Conservation (phyloP, 1,140 invertebrate species). For the Hestina assimilis region DNA sequence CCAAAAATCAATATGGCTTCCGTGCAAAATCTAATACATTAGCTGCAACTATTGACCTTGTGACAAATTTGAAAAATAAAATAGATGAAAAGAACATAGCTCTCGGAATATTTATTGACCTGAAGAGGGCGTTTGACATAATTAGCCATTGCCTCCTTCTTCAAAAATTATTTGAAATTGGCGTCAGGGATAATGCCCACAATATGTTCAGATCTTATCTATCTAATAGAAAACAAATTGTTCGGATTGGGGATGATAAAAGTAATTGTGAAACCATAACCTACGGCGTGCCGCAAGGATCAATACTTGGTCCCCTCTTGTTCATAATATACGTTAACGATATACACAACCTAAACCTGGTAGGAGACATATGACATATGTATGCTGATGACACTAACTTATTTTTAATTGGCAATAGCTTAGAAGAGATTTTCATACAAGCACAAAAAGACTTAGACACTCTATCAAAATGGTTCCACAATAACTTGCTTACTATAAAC, state of each 20-base stretch:
- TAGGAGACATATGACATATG: neutral
- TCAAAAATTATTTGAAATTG: constrained; percentile 3
- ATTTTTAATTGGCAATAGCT: too few species aligned
- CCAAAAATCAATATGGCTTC: constrained; percentile 1
- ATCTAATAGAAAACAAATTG: constrained; percentile 7
- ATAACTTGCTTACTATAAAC: constrained; percentile 10
- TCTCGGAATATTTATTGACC: constrained; percentile 12
- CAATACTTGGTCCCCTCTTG: constrained; percentile 7
- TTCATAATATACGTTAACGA: constrained; percentile 15
- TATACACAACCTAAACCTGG: neutral
- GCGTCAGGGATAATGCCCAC: constrained; percentile 1
- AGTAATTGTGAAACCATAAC: neutral
- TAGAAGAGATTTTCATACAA: neutral
- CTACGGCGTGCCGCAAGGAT: constrained; percentile 19
- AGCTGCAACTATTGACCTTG: too few species aligned
- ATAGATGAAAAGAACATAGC: constrained; percentile 18
- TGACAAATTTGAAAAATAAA: constrained; percentile 19
- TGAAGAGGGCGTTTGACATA: constrained; percentile 19
- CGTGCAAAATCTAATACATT: neutral
- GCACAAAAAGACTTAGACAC: constrained; percentile 3
- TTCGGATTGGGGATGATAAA: constrained; percentile 2
- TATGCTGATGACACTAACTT: constrained; percentile 18
- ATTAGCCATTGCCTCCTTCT: neutral
- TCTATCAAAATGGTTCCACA: constrained; percentile 7
- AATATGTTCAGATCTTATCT: constrained; percentile 8